phyloP scores from a whole-genome alignment of 2,888 invertebrate genomes.

The Helleia helle region DNA sequence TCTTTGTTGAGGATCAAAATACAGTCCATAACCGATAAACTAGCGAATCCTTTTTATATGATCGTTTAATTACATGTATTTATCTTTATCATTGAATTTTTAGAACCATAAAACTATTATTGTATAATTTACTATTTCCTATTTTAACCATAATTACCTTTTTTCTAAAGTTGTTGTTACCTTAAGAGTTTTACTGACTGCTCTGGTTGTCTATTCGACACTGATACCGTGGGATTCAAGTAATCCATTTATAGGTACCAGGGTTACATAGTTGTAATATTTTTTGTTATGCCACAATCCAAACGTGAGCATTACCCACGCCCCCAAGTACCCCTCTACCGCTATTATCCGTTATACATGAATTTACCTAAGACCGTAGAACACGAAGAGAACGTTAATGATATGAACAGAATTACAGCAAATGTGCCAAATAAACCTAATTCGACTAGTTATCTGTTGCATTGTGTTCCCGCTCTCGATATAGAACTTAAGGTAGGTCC shows the following conservation, averaged over 20 bases:
- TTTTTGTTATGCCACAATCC: slow-evolving; percentile 60
- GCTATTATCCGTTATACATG: slow-evolving; percentile 40
- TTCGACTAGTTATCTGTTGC: neutral
- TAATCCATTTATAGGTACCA: slow-evolving; percentile 62
- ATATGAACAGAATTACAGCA: slow-evolving; percentile 43
- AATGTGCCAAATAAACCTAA: slow-evolving; percentile 3
- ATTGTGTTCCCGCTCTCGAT: neutral
- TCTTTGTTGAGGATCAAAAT: neutral
- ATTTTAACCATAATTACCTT: neutral
- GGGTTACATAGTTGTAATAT: slow-evolving; percentile 51
- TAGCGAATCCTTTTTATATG: neutral
- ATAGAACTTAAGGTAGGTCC: neutral
- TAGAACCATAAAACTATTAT: slow-evolving; percentile 2
- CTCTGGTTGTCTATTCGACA: slow-evolving; percentile 42
- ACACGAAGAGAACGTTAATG: slow-evolving; percentile 48
- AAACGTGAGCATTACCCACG: slow-evolving; percentile 57
- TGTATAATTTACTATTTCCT: slow-evolving; percentile 5
- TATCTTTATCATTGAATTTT: neutral
- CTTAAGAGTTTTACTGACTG: slow-evolving; percentile 36
- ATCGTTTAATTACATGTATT: slow-evolving; percentile 1
- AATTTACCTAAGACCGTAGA: slow-evolving; percentile 32
- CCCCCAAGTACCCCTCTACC: slow-evolving; percentile 38
- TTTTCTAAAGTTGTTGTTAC: slow-evolving; percentile 22
- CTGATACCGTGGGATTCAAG: slow-evolving; percentile 53
- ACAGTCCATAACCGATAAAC: neutral